Conservation (phyloP, 1,140 invertebrate species). For the Drosophila pruinosa region DNA sequence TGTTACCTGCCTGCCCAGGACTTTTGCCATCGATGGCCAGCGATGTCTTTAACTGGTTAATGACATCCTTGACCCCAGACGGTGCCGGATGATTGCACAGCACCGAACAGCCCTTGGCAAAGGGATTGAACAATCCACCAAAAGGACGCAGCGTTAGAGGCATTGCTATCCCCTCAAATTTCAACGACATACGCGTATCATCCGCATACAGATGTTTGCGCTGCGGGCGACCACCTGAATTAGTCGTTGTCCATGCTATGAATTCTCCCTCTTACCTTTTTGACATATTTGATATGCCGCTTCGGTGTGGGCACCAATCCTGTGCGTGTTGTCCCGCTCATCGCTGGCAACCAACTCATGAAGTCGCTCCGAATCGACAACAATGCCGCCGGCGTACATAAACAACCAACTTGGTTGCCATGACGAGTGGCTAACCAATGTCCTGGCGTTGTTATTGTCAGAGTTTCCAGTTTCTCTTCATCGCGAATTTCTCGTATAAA, state of each 20-base stretch:
- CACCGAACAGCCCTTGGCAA: conserved; percentile 89
- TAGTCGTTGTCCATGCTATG: background rate
- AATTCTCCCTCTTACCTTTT: conserved; percentile 50
- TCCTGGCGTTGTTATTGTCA: background rate
- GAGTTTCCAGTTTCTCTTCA: background rate
- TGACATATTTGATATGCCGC: conserved; percentile 54
- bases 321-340: conserved; percentile 73
- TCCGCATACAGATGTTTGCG: conserved; percentile 50
- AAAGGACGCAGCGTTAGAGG: conserved; percentile 86
- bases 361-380: background rate
- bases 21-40: conserved; percentile 83
- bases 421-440: conserved; percentile 5
- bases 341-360: conserved; percentile 12
- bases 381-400: conserved; percentile 6
- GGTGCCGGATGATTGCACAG: conserved; percentile 92
- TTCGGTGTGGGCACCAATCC: conserved; percentile 76
- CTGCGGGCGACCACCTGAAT: conserved; percentile 11
- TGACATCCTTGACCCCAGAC: conserved; percentile 88
- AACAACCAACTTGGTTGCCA: conserved; percentile 47
- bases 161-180: conserved; percentile 71
- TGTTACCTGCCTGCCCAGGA: conserved; percentile 25
- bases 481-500: background rate
- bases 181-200: conserved; percentile 54
- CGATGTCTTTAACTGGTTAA: conserved; percentile 88
- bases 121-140: conserved; percentile 91